These are phyloP conservation scores for Scaptomyza parva DNA, from an alignment of 2,888 invertebrate species.

Conservation along the genomic window DNA sequence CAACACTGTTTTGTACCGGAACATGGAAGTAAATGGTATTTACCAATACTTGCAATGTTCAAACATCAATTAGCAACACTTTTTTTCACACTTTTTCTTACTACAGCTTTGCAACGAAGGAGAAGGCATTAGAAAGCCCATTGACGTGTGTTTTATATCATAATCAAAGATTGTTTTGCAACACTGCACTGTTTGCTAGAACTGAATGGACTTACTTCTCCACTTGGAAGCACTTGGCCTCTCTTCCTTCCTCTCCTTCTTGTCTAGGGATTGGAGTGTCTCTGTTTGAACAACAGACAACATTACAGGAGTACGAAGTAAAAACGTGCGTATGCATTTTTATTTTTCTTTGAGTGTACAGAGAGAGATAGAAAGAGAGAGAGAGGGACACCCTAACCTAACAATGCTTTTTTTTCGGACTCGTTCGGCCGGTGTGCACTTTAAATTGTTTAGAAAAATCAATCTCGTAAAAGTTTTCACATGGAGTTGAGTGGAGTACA, in stretches of 20 bases:
- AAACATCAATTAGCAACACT: background rate
- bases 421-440: constrained; percentile 53
- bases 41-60: too few species aligned
- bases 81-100: too few species aligned
- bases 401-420: background rate
- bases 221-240: too few species aligned
- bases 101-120: too few species aligned
- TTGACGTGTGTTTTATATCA: too few species aligned
- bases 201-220: constrained; percentile 43
- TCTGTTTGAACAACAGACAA: background rate
- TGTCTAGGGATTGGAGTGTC: too few species aligned
- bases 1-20: too few species aligned
- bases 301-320: background rate
- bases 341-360: background rate
- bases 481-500: too few species aligned
- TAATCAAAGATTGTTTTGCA: background rate
- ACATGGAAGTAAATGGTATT: too few species aligned
- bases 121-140: too few species aligned
- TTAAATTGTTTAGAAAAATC: constrained; percentile 81
- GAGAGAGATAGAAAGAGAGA: too few species aligned
- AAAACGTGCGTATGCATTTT: constrained; percentile 6
- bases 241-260: constrained; percentile 10
- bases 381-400: background rate
- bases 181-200: background rate
- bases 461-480: constrained; percentile 75